Percentiles rank a stretch among this genome's conserved stretches.
Conservation (phyloP, 2,113 vertebrate genomes). For the Trochalopteron elliotii region DNA sequence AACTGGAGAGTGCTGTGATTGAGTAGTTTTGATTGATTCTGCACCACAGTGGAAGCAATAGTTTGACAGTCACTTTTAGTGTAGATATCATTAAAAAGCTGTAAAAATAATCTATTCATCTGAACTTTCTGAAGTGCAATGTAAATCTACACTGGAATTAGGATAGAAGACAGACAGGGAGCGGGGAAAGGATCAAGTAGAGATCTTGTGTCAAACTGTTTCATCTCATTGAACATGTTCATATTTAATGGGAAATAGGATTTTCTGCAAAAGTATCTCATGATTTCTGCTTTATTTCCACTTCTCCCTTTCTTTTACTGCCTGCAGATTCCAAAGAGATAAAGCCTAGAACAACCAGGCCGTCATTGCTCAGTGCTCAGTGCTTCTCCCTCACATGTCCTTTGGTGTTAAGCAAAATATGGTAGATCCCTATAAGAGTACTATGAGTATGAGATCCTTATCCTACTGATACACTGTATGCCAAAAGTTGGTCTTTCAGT, state of each 20-base stretch:
- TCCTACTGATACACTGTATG: background rate
- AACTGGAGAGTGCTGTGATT: background rate
- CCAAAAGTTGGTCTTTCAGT: background rate
- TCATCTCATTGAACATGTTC: background rate
- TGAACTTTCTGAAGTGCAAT: background rate
- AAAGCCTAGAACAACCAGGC: background rate
- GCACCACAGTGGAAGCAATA: background rate
- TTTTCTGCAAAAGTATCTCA: background rate
- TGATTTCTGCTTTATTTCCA: background rate
- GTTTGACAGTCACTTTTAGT: background rate
- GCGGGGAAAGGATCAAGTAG: background rate
- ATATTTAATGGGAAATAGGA: background rate
- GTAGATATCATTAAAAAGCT: background rate
- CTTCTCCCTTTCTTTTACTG: background rate
- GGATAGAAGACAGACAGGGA: background rate
- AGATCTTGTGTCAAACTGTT: background rate
- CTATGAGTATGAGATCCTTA: background rate
- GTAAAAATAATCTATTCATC: background rate
- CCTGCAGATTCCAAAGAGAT: background rate
- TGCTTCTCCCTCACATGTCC: background rate
- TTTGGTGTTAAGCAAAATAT: background rate
- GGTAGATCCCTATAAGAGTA: background rate
- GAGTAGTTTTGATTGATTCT: background rate
- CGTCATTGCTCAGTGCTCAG: background rate
- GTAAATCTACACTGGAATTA: background rate